A percentile compares a stretch with the other conserved stretches of the same genome.
phyloP scores from a whole-genome alignment of 2,888 invertebrate species.

The Dicycla oo region DNA sequence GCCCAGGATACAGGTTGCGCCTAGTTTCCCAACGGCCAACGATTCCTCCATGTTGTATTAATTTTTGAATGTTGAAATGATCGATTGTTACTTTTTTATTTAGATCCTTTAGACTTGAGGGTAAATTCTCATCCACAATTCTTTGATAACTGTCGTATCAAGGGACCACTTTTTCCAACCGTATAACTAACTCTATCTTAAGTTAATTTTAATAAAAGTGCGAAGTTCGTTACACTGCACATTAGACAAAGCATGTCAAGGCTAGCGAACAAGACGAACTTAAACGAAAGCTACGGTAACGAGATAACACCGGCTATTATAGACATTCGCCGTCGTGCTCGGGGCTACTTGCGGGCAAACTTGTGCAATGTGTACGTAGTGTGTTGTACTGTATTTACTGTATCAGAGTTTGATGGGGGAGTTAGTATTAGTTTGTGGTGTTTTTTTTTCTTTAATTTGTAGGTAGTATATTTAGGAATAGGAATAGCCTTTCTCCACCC shows the following conservation, averaged over 20 bases:
- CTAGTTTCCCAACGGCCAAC: too few relatives aligned
- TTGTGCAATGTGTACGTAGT: constrained; percentile 45
- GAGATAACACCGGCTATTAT: constrained; percentile 61
- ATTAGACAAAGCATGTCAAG: constrained; percentile 59
- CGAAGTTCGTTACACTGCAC: constrained; percentile 31
- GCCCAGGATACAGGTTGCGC: too few relatives aligned
- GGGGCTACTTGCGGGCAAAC: constrained; percentile 42
- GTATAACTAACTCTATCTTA: background rate
- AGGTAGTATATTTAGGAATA: background rate
- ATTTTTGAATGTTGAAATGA: too few relatives aligned
- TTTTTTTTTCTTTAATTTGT: constrained; percentile 9
- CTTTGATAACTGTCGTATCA: background rate
- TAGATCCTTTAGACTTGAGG: too few relatives aligned
- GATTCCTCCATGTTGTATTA: too few relatives aligned
- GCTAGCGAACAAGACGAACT: constrained; percentile 54
- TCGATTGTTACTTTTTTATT: too few relatives aligned
- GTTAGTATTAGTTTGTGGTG: constrained; percentile 17
- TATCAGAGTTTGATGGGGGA: constrained; percentile 23
- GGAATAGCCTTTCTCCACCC: background rate
- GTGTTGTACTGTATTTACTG: constrained; percentile 36
- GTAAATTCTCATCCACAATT: background rate
- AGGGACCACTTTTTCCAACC: background rate
- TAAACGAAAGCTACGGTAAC: constrained; percentile 65
- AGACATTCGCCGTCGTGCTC: constrained; percentile 47
- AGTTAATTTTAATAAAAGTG: constrained; percentile 30